Evolutionary conservation across 2,797 vertebrate species (phyloP).

Genomic region (Poecilia velifera): DNA sequence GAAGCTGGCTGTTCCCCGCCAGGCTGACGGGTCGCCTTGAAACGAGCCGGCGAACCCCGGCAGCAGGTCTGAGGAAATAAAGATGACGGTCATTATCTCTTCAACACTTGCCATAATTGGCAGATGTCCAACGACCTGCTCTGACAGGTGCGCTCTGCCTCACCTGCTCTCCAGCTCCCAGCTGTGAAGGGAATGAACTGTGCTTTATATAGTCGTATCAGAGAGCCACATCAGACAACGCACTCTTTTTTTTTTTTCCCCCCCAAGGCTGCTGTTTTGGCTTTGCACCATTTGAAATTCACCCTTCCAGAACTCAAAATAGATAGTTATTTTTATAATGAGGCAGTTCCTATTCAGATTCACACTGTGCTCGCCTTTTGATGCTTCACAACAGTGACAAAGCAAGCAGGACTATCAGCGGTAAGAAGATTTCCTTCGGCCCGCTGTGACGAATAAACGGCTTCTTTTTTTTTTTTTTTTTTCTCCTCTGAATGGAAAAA

Average conservation of each 20-base stretch:
- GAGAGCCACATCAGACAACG: conserved; percentile 17
- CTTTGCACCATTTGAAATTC: conserved; percentile 19
- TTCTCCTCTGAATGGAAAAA: conserved; percentile 31
- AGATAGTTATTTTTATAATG: conserved; percentile 5
- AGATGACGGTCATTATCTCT: conserved; percentile 68
- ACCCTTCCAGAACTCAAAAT: conserved; percentile 16
- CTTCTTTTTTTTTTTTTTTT: background rate
- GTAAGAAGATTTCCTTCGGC: conserved; percentile 34
- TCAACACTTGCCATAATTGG: conserved; percentile 57
- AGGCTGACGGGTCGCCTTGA: conserved; percentile 40
- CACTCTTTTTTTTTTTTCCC: background rate
- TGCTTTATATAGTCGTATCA: conserved; percentile 12
- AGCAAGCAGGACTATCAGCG: conserved; percentile 13
- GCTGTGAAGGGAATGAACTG: conserved; percentile 25
- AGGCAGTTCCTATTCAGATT: conserved; percentile 21
- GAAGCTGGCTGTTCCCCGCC: conserved; percentile 27
- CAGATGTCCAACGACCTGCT: conserved; percentile 48
- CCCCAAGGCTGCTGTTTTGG: background rate
- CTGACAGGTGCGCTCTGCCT: conserved; percentile 39
- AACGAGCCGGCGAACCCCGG: conserved; percentile 37
- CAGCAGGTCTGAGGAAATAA: conserved; percentile 62
- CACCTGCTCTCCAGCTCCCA: conserved; percentile 23
- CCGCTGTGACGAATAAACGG: conserved; percentile 27
- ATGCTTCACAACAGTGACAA: conserved; percentile 21
- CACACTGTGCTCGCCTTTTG: conserved; percentile 8